Evolutionary conservation across 2,797 vertebrate species (phyloP).

Genomic region (Momotus momota): DNA sequence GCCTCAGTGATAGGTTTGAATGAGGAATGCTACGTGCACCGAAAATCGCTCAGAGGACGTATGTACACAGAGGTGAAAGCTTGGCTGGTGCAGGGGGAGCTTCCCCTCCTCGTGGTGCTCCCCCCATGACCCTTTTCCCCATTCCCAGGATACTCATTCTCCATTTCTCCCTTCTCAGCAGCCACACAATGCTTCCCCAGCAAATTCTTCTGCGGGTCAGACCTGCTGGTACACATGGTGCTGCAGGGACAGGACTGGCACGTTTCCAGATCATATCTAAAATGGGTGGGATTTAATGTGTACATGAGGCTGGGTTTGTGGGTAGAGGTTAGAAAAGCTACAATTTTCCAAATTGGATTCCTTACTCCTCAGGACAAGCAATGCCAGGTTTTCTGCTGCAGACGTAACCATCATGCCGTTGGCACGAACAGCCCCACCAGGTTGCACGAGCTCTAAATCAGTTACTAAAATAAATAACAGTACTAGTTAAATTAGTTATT

Average conservation of each 20-base stretch:
- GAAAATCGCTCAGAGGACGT: conserved; percentile 51
- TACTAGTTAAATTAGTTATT: conserved; percentile 63
- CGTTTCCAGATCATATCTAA: conserved; percentile 9
- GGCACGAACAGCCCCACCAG: conserved; percentile 35
- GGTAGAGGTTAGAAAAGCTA: conserved; percentile 26
- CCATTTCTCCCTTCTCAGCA: neutral
- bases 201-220: conserved; percentile 8
- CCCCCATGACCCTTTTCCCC: neutral
- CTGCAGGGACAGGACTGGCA: conserved; percentile 13
- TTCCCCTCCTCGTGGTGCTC: neutral
- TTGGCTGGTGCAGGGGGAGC: neutral
- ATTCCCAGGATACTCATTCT: accelerated
- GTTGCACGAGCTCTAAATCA: conserved; percentile 55
- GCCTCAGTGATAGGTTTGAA: conserved; percentile 53
- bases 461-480: conserved; percentile 57
- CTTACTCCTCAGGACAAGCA: conserved; percentile 55
- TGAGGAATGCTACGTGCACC: conserved; percentile 26
- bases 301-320: neutral
- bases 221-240: neutral
- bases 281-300: neutral
- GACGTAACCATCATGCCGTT: neutral
- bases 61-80: neutral
- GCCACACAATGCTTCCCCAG: neutral
- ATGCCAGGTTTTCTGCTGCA: conserved; percentile 60
- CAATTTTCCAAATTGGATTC: neutral